A percentile compares a stretch with the other conserved stretches of the same genome.
These are phyloP conservation scores for Marcusenius ussheri DNA, from an alignment of 2,113 vertebrate genomes.

Conservation along the genomic window DNA sequence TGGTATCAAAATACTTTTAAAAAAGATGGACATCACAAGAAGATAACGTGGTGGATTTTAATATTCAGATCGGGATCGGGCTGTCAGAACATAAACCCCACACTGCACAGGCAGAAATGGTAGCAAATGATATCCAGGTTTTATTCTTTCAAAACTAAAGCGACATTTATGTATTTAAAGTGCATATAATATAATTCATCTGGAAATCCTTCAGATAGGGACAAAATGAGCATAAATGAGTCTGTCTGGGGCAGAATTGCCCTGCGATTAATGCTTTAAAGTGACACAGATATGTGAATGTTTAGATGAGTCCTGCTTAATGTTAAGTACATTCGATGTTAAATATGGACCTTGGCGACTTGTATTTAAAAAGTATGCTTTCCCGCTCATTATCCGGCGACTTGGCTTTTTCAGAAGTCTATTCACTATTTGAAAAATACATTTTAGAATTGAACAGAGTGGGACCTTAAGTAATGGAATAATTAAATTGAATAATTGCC, in stretches of 20 bases:
- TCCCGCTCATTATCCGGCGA: not conserved
- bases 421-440: slow-evolving; percentile 3
- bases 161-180: not conserved
- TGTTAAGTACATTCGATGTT: not conserved
- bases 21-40: not conserved
- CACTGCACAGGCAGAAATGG: not conserved
- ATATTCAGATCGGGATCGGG: not conserved
- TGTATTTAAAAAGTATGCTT: not conserved
- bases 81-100: not conserved
- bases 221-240: slow-evolving; percentile 1
- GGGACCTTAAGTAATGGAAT: slow-evolving; percentile 9
- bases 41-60: not conserved
- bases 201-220: not conserved
- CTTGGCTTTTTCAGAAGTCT: not conserved
- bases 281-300: not conserved
- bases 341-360: not conserved
- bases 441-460: slow-evolving; percentile 8
- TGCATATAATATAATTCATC: not conserved
- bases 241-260: not conserved
- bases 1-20: not conserved
- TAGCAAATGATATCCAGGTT: not conserved
- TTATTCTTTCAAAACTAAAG: not conserved
- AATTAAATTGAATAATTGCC: slow-evolving; percentile 10
- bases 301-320: not conserved
- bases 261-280: not conserved